Evolutionary conservation across 2,888 invertebrate species (phyloP).

Genomic region (Celastrina argiolus): DNA sequence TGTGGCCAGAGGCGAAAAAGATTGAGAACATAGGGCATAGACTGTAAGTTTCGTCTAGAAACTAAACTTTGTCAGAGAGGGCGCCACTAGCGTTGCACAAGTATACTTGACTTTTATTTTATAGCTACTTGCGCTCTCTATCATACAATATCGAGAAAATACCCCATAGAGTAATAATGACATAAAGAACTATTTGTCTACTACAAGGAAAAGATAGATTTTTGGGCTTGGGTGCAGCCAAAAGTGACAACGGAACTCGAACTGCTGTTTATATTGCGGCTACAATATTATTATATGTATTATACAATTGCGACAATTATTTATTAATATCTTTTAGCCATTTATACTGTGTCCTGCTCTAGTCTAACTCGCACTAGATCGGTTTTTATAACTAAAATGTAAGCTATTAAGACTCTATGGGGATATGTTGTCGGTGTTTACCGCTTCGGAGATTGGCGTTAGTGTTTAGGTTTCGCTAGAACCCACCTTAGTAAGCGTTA

Average conservation of each 20-base stretch:
- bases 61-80: conserved; percentile 5
- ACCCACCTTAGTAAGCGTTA: conserved; percentile 44
- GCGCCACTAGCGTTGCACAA: conserved; percentile 8
- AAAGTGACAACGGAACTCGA: no score
- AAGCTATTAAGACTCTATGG: neutral
- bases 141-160: neutral
- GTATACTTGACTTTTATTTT: neutral
- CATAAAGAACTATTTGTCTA: neutral
- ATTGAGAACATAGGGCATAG: conserved; percentile 28
- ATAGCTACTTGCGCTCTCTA: conserved; percentile 12
- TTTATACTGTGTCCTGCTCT: no score
- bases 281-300: no score
- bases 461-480: conserved; percentile 71
- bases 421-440: neutral
- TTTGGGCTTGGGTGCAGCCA: no score
- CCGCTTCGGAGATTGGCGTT: conserved; percentile 37
- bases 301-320: no score
- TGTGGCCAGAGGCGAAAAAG: conserved; percentile 2
- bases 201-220: no score
- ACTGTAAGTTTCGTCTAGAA: neutral
- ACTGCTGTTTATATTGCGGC: no score
- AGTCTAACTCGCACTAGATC: no score
- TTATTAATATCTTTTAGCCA: no score
- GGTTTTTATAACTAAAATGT: neutral
- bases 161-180: neutral